These are phyloP conservation scores for Iselma pallidipennis DNA, from an alignment of 2,888 invertebrate species.

Conservation along the genomic window DNA sequence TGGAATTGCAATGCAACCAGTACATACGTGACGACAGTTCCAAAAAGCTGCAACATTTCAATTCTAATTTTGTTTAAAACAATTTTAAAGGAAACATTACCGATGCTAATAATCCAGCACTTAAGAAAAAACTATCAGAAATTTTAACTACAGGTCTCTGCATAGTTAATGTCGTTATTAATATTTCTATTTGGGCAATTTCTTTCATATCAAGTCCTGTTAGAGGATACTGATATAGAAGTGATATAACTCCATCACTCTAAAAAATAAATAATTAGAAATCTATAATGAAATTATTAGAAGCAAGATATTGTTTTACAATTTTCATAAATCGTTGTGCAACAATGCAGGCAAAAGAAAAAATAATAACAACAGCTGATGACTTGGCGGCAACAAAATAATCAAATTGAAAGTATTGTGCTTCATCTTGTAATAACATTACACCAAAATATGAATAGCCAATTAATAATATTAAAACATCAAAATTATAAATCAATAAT, in stretches of 20 bases:
- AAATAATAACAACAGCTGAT: slow-evolving; percentile 1
- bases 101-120: slow-evolving; percentile 8
- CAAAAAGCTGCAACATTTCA: slow-evolving; percentile 10
- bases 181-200: slow-evolving; percentile 12
- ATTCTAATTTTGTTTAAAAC: background rate
- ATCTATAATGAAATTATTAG: background rate
- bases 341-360: slow-evolving; percentile 4
- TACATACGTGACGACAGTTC: slow-evolving; percentile 10
- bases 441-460: slow-evolving; percentile 9
- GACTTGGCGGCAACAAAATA: slow-evolving; percentile 9
- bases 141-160: slow-evolving; percentile 2
- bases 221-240: slow-evolving; percentile 8
- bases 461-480: slow-evolving; percentile 12
- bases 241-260: slow-evolving; percentile 10
- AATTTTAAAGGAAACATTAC: too few species aligned
- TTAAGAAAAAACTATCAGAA: slow-evolving; percentile 7
- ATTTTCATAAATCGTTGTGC: background rate
- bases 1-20: slow-evolving; percentile 15
- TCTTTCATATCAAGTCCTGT: slow-evolving; percentile 9
- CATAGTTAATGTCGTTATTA: slow-evolving; percentile 7
- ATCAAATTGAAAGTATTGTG: slow-evolving; percentile 7
- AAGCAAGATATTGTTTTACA: too few species aligned
- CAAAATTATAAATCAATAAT: background rate
- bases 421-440: slow-evolving; percentile 6
- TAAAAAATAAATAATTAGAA: slow-evolving; percentile 4